Base-by-base conservation (phyloP, 2,113 vertebrate genomes). In the Aphyosemion australe region DNA sequence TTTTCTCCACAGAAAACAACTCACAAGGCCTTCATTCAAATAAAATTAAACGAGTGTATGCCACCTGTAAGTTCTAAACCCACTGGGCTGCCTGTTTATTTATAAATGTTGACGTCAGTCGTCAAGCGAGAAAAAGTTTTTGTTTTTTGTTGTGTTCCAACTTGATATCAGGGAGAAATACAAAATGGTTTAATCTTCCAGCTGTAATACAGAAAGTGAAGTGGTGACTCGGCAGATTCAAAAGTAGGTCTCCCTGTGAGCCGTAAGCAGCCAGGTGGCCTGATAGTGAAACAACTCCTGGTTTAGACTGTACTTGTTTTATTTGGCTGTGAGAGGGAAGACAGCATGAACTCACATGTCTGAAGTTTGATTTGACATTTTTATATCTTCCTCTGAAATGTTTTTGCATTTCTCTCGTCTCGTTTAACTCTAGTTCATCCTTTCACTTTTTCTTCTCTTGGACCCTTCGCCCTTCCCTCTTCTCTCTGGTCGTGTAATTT, bases 401-500 rank as follows among this genome's bases (percentile, higher is more conserved):
- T 69, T 10, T 14, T 57, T 47, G 11, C 6, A 12, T 61, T 45
- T 55, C 46, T 12, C 19, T 39, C 42, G 34, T 65, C 61, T 65
- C 16, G 5, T 56, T 18, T 16, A 5, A 20, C 31, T 32, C 1
- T 9, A 10, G 39, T 47, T 39, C 62, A 37, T 55, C 56, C 41
- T 19, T 16, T 61, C 15, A 13, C 54, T 64, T 71, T 61, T 6
- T 53, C 31, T 5, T 61, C 45, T 9, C 59, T 21, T 8, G 37
- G 50, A 50, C 18, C 18, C 42, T 12, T 48, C 49, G 34, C 5
- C 26, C 26, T 61, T 31, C 39, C 69, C 41, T 31, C 32, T 31
- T 62, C 34, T 21, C 58, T 6, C 12, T 19, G 26, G 26, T 58
- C 20, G 0, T 58, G 59, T 74, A 65, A 63, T 74, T 61, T 76